Evolutionary conservation across 1,140 invertebrate species (phyloP).

Genomic region (Psilanteris sp.): DNA sequence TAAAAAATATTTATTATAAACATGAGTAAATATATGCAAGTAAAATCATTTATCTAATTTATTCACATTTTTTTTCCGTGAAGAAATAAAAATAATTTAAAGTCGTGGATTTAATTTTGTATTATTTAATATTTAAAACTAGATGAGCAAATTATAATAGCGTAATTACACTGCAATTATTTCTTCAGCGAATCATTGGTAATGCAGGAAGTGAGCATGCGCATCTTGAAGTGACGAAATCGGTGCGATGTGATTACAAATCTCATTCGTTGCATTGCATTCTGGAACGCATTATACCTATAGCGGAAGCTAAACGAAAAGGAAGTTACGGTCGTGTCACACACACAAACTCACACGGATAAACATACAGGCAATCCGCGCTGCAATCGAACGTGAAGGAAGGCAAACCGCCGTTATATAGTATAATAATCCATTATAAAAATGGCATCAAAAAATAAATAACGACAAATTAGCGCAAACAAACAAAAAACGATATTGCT

Average conservation of each 20-base stretch:
- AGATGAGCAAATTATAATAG: conserved; percentile 3
- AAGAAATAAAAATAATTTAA: too few relatives aligned
- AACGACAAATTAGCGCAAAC: too few relatives aligned
- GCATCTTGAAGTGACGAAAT: conserved; percentile 52
- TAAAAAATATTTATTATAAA: too few relatives aligned
- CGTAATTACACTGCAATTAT: conserved; percentile 29
- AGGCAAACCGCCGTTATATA: conserved; percentile 39
- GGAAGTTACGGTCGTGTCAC: conserved; percentile 46
- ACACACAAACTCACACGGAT: conserved; percentile 11
- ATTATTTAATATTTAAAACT: too few relatives aligned
- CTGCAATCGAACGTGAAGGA: conserved; percentile 24
- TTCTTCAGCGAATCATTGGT: conserved; percentile 36
- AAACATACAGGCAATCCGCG: conserved; percentile 7
- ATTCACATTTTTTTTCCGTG: too few relatives aligned
- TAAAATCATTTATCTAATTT: too few relatives aligned
- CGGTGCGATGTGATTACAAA: conserved; percentile 34
- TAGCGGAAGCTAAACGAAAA: conserved; percentile 45
- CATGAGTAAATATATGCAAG: too few relatives aligned
- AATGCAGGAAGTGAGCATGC: conserved; percentile 44
- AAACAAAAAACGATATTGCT: too few relatives aligned
- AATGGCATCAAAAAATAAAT: too few relatives aligned
- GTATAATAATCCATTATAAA: too few relatives aligned
- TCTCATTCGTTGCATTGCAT: conserved; percentile 36
- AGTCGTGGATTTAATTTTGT: too few relatives aligned
- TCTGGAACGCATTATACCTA: conserved; percentile 42